A percentile compares a stretch with the other conserved stretches of the same genome.
These are phyloP conservation scores for Characodon lateralis DNA, from an alignment of 2,797 vertebrate genomes.

Conservation along the genomic window DNA sequence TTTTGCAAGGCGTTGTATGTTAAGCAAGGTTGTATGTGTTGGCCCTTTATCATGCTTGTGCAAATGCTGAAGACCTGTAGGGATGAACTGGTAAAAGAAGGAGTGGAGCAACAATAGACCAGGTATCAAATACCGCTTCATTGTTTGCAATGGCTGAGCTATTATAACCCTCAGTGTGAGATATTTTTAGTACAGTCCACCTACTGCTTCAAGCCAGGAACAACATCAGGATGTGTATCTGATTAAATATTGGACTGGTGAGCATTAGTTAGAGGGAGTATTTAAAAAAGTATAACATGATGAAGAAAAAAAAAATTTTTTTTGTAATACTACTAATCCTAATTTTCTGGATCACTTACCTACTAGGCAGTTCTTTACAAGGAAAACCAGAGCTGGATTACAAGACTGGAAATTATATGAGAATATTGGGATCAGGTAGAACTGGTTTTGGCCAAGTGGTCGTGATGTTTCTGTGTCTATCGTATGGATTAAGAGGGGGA, in stretches of 20 bases:
- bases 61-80: background rate
- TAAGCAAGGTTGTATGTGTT: too few relatives aligned
- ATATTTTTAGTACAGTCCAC: slow-evolving; percentile 63
- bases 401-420: background rate
- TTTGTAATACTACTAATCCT: background rate
- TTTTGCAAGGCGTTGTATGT: too few relatives aligned
- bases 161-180: slow-evolving; percentile 67
- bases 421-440: background rate
- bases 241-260: slow-evolving; percentile 16
- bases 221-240: slow-evolving; percentile 23
- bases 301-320: background rate
- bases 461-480: background rate
- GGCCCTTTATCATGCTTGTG: too few relatives aligned
- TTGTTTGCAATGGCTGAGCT: slow-evolving; percentile 75
- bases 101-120: slow-evolving; percentile 67
- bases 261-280: background rate
- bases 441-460: background rate
- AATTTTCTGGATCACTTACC: background rate
- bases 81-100: slow-evolving; percentile 66
- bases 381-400: background rate
- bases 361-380: background rate
- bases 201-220: slow-evolving; percentile 34
- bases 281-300: background rate
- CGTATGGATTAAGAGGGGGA: background rate
- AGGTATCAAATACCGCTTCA: slow-evolving; percentile 79